Conservation (phyloP, 1,140 invertebrate species). For the Popillia japonica region DNA sequence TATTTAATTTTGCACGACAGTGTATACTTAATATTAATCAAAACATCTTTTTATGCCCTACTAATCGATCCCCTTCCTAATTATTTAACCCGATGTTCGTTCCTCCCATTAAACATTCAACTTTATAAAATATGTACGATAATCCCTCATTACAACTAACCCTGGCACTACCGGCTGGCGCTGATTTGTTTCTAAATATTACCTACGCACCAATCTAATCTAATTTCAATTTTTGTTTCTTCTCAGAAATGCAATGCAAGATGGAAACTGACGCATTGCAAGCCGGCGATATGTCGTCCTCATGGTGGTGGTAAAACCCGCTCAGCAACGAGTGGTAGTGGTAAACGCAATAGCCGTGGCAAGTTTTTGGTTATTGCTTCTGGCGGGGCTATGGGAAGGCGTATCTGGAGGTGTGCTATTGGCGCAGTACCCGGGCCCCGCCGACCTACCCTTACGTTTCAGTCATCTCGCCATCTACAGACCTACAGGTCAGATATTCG, state of each 20-base stretch:
- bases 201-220: too few relatives aligned
- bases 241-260: constrained; percentile 55
- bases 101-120: too few relatives aligned
- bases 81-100: too few relatives aligned
- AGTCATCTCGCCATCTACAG: constrained; percentile 72
- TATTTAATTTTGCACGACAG: too few relatives aligned
- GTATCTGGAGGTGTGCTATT: constrained; percentile 51
- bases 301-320: constrained; percentile 54
- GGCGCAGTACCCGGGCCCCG: constrained; percentile 60
- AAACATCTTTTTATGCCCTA: too few relatives aligned
- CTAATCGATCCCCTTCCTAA: too few relatives aligned
- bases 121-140: too few relatives aligned
- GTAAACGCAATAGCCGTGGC: constrained; percentile 52
- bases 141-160: too few relatives aligned
- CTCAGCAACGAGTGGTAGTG: constrained; percentile 52
- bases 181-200: too few relatives aligned
- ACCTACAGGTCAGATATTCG: constrained; percentile 67
- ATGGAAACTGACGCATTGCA: constrained; percentile 21
- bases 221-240: too few relatives aligned
- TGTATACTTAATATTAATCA: too few relatives aligned
- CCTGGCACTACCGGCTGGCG: too few relatives aligned
- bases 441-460: constrained; percentile 61
- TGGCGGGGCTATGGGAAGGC: constrained; percentile 52
- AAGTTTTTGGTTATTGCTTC: constrained; percentile 53
- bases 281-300: constrained; percentile 48